These are phyloP conservation scores for Hemitrygon akajei DNA, from an alignment of 2,797 vertebrate genomes.

Conservation along the genomic window DNA sequence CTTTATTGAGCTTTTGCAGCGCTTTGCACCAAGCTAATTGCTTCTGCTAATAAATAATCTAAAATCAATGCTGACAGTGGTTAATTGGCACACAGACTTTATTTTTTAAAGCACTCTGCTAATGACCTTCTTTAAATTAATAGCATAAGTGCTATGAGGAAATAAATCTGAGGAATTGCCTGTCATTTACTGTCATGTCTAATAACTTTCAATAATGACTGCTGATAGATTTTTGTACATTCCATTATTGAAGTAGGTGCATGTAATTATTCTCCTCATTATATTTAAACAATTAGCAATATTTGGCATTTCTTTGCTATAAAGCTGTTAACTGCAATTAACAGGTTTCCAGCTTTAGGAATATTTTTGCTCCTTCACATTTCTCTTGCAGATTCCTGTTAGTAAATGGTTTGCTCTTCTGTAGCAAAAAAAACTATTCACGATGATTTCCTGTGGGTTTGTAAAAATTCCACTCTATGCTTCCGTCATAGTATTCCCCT, in stretches of 20 bases:
- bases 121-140: conserved; percentile 97
- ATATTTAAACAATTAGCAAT: conserved; percentile 93
- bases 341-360: conserved; percentile 41
- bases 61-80: conserved; percentile 79
- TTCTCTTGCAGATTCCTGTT: conserved; percentile 29
- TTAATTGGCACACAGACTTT: conserved; percentile 89
- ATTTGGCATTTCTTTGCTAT: conserved; percentile 77
- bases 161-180: conserved; percentile 99
- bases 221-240: conserved; percentile 99
- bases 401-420: conserved; percentile 20
- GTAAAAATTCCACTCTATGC: conserved; percentile 36
- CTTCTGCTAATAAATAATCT: conserved; percentile 84
- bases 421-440: neutral
- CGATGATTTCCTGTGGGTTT: neutral
- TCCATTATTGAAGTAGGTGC: conserved; percentile 98
- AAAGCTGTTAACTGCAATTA: conserved; percentile 66
- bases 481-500: conserved; percentile 42
- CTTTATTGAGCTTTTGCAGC: conserved; percentile 66
- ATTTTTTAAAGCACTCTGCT: conserved; percentile 85
- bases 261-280: conserved; percentile 99
- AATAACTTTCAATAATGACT: conserved; percentile 99
- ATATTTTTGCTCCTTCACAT: conserved; percentile 39
- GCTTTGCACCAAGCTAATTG: conserved; percentile 70
- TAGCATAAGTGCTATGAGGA: conserved; percentile 86
- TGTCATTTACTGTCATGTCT: conserved; percentile 99